Conservation (phyloP, 1,140 invertebrate genomes). For the Drosophila equinoxialis region DNA sequence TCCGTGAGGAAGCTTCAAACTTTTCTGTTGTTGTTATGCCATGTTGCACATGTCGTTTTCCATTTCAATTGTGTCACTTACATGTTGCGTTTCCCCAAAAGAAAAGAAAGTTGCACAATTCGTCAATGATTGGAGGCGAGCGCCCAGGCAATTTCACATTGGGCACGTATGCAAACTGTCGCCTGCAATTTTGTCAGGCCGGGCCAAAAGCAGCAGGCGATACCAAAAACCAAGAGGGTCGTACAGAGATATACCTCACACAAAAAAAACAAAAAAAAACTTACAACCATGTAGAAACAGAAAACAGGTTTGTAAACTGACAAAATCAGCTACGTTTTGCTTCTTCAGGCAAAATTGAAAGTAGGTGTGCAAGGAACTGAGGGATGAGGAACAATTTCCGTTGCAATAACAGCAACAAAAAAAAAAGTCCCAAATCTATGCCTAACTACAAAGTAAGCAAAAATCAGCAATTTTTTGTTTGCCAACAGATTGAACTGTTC, state of each 20-base stretch:
- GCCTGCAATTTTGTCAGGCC: constrained; percentile 66
- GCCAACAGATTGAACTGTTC: constrained; percentile 53
- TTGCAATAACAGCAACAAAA: constrained; percentile 41
- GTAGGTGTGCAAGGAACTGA: constrained; percentile 30
- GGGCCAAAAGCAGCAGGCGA: constrained; percentile 21
- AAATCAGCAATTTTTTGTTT: constrained; percentile 50
- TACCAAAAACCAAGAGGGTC: constrained; percentile 25
- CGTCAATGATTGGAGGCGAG: constrained; percentile 70
- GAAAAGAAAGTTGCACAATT: constrained; percentile 12
- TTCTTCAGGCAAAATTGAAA: constrained; percentile 19
- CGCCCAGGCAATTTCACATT: constrained; percentile 76
- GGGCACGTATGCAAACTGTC: constrained; percentile 77
- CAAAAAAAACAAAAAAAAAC: constrained; percentile 22
- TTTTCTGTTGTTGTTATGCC: constrained; percentile 66
- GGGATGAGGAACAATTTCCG: constrained; percentile 66
- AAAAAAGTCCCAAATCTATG: constrained; percentile 56
- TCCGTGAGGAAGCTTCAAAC: constrained; percentile 63
- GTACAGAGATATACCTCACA: constrained; percentile 1
- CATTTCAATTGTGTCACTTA: constrained; percentile 79
- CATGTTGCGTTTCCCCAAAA: constrained; percentile 56
- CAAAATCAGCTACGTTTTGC: constrained; percentile 60
- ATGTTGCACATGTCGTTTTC: constrained; percentile 65
- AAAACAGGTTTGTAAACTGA: constrained; percentile 41
- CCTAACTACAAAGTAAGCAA: constrained; percentile 75
- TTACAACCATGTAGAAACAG: constrained; percentile 36